These are phyloP conservation scores for Apogon hyalosoma DNA, from an alignment of 2,797 vertebrate genomes.

Conservation along the genomic window DNA sequence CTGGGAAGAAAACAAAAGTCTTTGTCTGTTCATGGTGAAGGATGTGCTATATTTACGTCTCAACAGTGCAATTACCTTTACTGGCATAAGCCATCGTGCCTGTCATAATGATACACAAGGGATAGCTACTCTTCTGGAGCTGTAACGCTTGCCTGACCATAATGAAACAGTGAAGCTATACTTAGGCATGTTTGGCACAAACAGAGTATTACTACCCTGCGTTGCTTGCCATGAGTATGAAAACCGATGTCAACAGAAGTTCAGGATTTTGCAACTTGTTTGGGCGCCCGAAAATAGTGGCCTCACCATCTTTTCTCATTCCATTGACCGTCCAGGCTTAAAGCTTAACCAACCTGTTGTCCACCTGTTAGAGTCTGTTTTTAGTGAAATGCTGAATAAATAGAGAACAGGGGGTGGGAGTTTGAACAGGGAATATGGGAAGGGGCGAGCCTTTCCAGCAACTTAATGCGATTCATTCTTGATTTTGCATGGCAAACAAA, in stretches of 20 bases:
- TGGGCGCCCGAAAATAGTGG: slow-evolving; percentile 46
- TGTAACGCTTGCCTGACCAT: slow-evolving; percentile 68
- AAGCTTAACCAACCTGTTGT: slow-evolving; percentile 35
- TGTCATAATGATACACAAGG: slow-evolving; percentile 74
- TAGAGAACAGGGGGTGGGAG: slow-evolving; percentile 12
- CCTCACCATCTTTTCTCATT: slow-evolving; percentile 6
- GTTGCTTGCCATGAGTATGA: slow-evolving; percentile 49
- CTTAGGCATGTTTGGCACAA: slow-evolving; percentile 73
- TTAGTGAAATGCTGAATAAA: slow-evolving; percentile 59
- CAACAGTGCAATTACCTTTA: slow-evolving; percentile 77
- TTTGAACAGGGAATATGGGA: slow-evolving; percentile 41
- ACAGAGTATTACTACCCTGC: slow-evolving; percentile 67
- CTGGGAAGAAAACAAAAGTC: slow-evolving; percentile 72
- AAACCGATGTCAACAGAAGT: slow-evolving; percentile 65
- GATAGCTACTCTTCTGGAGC: slow-evolving; percentile 60
- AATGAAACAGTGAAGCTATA: slow-evolving; percentile 80
- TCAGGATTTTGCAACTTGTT: slow-evolving; percentile 54
- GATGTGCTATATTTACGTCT: slow-evolving; percentile 73
- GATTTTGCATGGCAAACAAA: slow-evolving; percentile 74
- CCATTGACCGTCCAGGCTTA: slow-evolving; percentile 7
- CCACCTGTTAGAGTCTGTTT: slow-evolving; percentile 70
- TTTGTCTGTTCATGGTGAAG: slow-evolving; percentile 58
- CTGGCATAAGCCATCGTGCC: slow-evolving; percentile 67
- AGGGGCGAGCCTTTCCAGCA: slow-evolving; percentile 43
- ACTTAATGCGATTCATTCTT: slow-evolving; percentile 74